phyloP scores from a whole-genome alignment of 1,140 invertebrate genomes.

The Megathymus violae region DNA sequence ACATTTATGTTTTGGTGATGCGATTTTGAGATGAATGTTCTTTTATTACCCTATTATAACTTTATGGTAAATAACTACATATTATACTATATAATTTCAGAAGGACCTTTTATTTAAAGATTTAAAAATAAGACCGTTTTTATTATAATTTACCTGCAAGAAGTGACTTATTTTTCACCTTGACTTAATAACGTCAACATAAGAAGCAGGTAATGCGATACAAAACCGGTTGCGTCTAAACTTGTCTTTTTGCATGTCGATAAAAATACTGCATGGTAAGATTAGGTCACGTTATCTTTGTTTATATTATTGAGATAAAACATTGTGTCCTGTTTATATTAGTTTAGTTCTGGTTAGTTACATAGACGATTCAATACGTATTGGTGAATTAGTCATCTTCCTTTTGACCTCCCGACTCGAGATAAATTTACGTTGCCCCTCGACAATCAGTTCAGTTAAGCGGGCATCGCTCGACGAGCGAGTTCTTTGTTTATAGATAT shows the following conservation, averaged over 20 bases:
- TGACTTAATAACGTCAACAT: not conserved
- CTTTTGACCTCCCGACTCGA: constrained; percentile 54
- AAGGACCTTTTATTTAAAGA: too few species aligned
- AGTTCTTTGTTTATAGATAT: constrained; percentile 47
- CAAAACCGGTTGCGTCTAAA: not conserved
- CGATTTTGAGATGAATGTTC: too few species aligned
- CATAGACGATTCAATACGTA: not conserved
- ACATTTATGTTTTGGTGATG: too few species aligned
- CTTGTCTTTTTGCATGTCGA: not conserved
- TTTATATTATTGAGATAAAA: not conserved
- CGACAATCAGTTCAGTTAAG: constrained; percentile 51
- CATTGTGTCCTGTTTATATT: not conserved
- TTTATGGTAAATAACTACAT: too few species aligned
- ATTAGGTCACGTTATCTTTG: not conserved
- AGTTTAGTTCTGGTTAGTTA: not conserved
- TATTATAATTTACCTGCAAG: not conserved
- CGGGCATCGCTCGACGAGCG: constrained; percentile 36
- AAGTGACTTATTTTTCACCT: not conserved
- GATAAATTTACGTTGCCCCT: constrained; percentile 51
- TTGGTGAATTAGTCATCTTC: constrained; percentile 45
- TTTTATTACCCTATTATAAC: too few species aligned
- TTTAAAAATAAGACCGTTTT: too few species aligned
- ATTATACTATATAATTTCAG: too few species aligned
- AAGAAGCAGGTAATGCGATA: not conserved
- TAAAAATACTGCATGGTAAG: not conserved